A percentile compares a stretch with the other conserved stretches of the same genome.
Evolutionary conservation across 2,888 invertebrate species (phyloP).

Genomic region (Bursaphelenchus okinawaensis): DNA sequence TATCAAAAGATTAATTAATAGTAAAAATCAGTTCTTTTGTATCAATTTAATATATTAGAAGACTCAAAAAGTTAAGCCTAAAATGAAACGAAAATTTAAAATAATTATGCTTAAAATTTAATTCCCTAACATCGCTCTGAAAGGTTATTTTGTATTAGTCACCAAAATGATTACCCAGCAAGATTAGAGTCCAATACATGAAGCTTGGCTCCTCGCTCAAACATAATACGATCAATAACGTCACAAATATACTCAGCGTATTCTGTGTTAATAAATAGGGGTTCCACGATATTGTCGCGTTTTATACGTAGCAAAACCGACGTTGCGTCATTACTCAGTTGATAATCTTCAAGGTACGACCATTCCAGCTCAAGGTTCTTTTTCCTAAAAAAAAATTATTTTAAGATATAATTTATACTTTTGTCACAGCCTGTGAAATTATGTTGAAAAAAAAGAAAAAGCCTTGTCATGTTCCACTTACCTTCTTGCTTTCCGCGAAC

Average conservation of each 20-base stretch:
- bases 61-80: no score
- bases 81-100: no score
- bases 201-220: constrained; percentile 31
- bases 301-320: constrained; percentile 16
- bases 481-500: constrained; percentile 10
- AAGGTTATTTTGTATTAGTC: no score
- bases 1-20: no score
- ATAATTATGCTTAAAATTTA: no score
- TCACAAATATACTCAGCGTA: constrained; percentile 84
- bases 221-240: constrained; percentile 69
- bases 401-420: background rate
- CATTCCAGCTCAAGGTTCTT: constrained; percentile 21
- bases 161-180: no score
- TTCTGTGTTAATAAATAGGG: constrained; percentile 39
- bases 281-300: background rate
- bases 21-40: no score
- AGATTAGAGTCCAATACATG: no score
- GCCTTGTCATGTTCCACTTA: background rate
- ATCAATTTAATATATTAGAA: no score
- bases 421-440: background rate
- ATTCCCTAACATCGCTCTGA: no score
- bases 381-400: no score
- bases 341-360: constrained; percentile 17
- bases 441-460: background rate
- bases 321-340: constrained; percentile 14